Percentiles rank a stretch among this genome's conserved stretches.
These are phyloP conservation scores for Enteromius radiatus DNA, from an alignment of 2,797 vertebrate genomes.

Conservation along the genomic window DNA sequence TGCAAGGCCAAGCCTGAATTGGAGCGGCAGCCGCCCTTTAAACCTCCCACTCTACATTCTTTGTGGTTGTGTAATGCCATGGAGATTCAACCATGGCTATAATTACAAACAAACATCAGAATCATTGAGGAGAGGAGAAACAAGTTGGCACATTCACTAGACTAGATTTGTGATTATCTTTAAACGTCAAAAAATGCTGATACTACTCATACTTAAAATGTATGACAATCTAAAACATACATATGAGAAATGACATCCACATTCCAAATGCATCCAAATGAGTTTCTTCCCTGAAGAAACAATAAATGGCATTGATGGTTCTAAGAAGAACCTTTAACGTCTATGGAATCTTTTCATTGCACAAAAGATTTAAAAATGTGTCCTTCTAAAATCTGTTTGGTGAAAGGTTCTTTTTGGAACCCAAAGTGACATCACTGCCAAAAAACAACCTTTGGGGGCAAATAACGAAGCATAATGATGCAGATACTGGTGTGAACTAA, in stretches of 20 bases:
- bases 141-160: slow-evolving; percentile 54
- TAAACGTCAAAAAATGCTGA: slow-evolving; percentile 48
- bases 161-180: slow-evolving; percentile 33
- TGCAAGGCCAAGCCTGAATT: slow-evolving; percentile 63
- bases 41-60: slow-evolving; percentile 77
- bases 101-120: slow-evolving; percentile 73
- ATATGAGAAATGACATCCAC: neutral
- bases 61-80: slow-evolving; percentile 75
- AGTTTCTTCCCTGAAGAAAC: neutral
- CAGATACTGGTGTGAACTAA: neutral
- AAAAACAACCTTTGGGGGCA: neutral
- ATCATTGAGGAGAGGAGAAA: slow-evolving; percentile 69
- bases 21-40: slow-evolving; percentile 69
- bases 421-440: neutral
- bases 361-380: neutral
- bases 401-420: neutral
- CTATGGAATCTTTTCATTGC: neutral
- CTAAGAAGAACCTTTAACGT: neutral
- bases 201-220: neutral
- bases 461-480: neutral
- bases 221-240: neutral
- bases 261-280: neutral
- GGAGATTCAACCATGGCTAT: slow-evolving; percentile 66
- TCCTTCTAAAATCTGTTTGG: neutral
- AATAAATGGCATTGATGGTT: neutral